Evolutionary conservation across 1,140 invertebrate species (phyloP), one percentile per base, ranked within the genome.

Genomic region (Drosophila elegans): DNA sequence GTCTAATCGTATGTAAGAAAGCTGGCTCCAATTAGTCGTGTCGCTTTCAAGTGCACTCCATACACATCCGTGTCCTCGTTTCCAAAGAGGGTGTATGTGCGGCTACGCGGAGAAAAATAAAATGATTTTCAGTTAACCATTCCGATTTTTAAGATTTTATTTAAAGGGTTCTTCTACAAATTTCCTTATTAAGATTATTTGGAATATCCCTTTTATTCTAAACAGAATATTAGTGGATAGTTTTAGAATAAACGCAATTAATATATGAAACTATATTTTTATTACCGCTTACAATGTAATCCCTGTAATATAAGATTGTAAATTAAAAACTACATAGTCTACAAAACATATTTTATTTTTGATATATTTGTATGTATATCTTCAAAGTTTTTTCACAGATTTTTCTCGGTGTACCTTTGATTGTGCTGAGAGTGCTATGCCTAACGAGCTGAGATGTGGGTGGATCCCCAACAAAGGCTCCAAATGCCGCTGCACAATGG

Each of bases 21-120:
- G 73, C 74, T 52, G 67, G 67, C 71, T 78, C 83, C 83, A 86
- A 86, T 86, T 86, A 86, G 83, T 79, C 82, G 82, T 78, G 78
- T 81, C 84, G 74, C 63, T 69, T 79, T 88, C 59, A 83, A 86
- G 83, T 83, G 72, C 74, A 60, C 78, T 62, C 61, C 64, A 66
- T 63, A 68, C 80, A 73, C 49, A 63, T 78, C 54, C 60, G 49
- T 71, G 64, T 54, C 75, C 78, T 71, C 74, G 80, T 84, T 63
- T 63, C 71, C 63, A 57, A 36, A 25, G 10, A 29, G 44, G 13
- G 36, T 12, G 29, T 41, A 16, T 73, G 46, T 1, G 36, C 29
- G 12, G 2, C n/a, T 39, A 39, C 13, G 36, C 3, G 11, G 13
- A 5, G 11, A 16, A 51, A 36, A 51, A 21, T 0, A 32, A 51